A percentile compares a stretch with the other conserved stretches of the same genome.
Evolutionary conservation across 2,113 vertebrate genomes (phyloP).

Genomic region (Ariopsis seemanni): DNA sequence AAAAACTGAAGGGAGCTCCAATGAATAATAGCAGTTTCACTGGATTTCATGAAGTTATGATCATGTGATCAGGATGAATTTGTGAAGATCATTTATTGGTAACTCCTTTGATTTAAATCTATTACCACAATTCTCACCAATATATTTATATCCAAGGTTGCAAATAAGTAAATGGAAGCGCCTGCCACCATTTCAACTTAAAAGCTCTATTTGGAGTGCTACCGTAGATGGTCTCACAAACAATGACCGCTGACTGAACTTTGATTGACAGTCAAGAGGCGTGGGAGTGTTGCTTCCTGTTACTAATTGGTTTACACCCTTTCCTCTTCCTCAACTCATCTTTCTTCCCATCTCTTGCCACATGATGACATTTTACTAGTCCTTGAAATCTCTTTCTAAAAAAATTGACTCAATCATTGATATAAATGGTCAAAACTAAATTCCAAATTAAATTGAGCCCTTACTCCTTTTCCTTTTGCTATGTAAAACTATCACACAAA

Average conservation of each 20-base stretch:
- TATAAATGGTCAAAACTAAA: background rate
- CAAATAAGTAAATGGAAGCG: background rate
- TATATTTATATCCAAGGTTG: background rate
- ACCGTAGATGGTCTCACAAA: background rate
- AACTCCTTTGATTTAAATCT: background rate
- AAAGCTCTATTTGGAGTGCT: background rate
- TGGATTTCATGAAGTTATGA: background rate
- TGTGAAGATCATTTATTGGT: background rate
- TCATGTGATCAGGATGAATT: background rate
- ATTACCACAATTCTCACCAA: background rate
- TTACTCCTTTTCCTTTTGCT: background rate
- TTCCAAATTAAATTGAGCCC: background rate
- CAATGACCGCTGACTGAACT: background rate
- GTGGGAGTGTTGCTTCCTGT: slow-evolving; percentile 27
- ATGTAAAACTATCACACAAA: background rate
- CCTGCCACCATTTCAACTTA: background rate
- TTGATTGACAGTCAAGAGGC: slow-evolving; percentile 11
- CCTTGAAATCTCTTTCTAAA: background rate
- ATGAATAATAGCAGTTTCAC: background rate
- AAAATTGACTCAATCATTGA: background rate
- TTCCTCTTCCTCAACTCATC: background rate
- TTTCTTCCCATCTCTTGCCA: slow-evolving; percentile 9
- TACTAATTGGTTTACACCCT: slow-evolving; percentile 37
- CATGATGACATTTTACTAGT: background rate
- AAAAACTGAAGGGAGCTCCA: background rate